Conservation (phyloP, 2,888 invertebrate genomes). For the Tetranychus truncatus region DNA sequence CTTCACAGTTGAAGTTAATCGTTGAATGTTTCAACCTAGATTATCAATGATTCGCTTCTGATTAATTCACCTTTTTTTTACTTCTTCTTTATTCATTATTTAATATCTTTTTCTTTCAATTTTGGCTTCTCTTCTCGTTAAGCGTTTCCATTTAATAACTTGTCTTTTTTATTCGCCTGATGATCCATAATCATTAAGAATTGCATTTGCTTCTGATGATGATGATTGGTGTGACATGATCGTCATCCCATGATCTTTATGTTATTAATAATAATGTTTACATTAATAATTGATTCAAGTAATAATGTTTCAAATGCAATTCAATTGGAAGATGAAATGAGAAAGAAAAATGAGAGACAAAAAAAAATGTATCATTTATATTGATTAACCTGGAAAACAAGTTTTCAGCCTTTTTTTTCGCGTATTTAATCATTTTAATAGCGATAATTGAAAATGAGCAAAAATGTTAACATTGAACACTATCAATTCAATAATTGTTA, state of each 20-base stretch:
- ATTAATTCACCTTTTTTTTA: too few relatives aligned
- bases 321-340: background rate
- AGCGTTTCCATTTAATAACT: too few relatives aligned
- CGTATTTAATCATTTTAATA: background rate
- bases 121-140: too few relatives aligned
- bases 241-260: background rate
- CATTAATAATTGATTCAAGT: background rate
- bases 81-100: too few relatives aligned
- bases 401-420: background rate
- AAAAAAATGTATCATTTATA: background rate
- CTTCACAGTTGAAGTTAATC: too few relatives aligned
- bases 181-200: background rate
- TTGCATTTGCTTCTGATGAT: background rate
- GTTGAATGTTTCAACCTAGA: too few relatives aligned
- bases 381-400: background rate
- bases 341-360: too few relatives aligned
- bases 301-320: background rate
- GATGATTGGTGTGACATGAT: slow-evolving; percentile 1
- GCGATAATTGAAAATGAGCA: background rate
- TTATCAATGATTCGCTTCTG: too few relatives aligned
- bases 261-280: background rate
- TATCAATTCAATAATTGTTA: too few relatives aligned
- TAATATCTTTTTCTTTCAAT: too few relatives aligned
- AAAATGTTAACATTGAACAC: too few relatives aligned
- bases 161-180: too few relatives aligned